Conservation (phyloP, 2,113 vertebrate genomes). For the Ciconia stormi region DNA sequence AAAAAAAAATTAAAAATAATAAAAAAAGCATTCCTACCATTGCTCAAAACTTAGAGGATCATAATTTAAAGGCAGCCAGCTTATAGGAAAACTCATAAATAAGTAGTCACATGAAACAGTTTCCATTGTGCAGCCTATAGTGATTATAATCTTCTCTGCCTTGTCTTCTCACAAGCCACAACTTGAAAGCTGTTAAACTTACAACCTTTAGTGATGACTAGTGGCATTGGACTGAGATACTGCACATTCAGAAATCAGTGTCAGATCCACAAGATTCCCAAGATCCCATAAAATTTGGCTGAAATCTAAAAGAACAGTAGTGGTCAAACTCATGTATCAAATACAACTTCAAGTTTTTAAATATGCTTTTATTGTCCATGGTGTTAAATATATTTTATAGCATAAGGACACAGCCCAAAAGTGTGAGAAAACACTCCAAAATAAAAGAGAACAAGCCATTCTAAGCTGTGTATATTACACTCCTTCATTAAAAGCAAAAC, state of each 20-base stretch:
- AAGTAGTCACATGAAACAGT: rapidly evolving
- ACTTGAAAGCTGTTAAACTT: background rate
- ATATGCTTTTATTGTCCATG: background rate
- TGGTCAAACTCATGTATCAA: background rate
- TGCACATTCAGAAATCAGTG: background rate
- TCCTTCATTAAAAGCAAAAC: background rate
- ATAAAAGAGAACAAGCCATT: background rate
- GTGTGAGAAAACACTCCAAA: background rate
- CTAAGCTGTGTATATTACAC: background rate
- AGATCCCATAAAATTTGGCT: background rate
- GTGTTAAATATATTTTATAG: background rate
- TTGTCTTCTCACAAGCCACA: background rate
- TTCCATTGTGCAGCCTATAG: background rate
- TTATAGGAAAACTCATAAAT: background rate
- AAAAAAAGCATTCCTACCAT: background rate
- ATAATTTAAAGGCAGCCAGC: background rate
- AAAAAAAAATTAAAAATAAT: background rate
- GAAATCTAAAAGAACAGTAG: background rate
- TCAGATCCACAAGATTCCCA: background rate
- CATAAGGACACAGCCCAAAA: background rate
- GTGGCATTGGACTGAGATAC: background rate
- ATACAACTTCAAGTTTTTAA: background rate
- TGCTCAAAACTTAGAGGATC: background rate
- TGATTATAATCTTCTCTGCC: background rate
- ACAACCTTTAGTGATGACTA: background rate